Percentiles rank a stretch among this genome's conserved stretches.
phyloP scores from a whole-genome alignment of 2,113 vertebrate genomes.

The Ammodytes dubius region DNA sequence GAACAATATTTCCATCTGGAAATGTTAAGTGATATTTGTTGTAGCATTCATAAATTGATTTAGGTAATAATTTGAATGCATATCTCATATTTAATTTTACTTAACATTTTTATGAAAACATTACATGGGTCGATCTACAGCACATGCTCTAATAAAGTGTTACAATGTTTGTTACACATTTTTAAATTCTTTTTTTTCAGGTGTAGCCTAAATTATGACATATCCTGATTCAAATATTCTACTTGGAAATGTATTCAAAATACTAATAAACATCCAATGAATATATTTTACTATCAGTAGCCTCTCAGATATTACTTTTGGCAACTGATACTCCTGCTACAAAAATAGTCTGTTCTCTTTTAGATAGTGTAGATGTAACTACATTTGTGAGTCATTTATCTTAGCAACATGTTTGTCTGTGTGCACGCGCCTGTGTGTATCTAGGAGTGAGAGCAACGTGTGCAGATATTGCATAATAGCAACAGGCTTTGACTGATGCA shows the following conservation, averaged over 20 bases:
- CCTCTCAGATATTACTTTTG: background rate
- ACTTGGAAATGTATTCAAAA: background rate
- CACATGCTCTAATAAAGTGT: background rate
- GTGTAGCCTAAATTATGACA: background rate
- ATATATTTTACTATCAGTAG: background rate
- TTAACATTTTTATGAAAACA: background rate
- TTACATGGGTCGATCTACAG: background rate
- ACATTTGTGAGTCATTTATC: constrained; percentile 15
- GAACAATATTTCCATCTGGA: background rate
- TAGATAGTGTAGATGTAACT: background rate
- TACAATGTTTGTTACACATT: background rate
- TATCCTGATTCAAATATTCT: background rate
- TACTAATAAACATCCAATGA: background rate
- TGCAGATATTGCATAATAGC: constrained; percentile 45
- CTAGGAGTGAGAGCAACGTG: constrained; percentile 22
- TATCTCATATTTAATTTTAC: background rate
- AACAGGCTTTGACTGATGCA: constrained; percentile 22
- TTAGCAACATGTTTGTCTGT: constrained; percentile 14
- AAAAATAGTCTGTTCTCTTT: constrained; percentile 16
- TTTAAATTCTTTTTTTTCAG: background rate
- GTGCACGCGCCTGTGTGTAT: background rate
- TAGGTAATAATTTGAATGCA: background rate
- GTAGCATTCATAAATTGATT: background rate
- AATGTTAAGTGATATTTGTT: background rate
- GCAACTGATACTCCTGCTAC: background rate